phyloP scores from a whole-genome alignment of 2,888 invertebrate species.

The Polietes domitor region DNA sequence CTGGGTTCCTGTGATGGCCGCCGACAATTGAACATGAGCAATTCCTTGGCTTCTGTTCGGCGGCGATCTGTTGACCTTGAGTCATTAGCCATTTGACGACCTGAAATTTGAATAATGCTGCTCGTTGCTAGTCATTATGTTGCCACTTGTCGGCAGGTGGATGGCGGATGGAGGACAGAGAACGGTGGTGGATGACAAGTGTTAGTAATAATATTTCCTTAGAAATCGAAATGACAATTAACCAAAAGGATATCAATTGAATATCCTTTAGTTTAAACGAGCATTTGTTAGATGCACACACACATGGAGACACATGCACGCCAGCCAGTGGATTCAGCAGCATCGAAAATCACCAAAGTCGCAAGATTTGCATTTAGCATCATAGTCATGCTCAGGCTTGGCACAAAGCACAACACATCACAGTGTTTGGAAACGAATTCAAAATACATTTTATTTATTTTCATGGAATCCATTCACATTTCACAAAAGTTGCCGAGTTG shows the following conservation, averaged over 20 bases:
- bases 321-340: background rate
- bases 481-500: no score
- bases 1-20: no score
- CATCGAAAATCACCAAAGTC: background rate
- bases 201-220: conserved; percentile 20
- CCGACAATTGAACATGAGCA: no score
- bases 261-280: conserved; percentile 22
- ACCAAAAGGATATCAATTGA: conserved; percentile 34
- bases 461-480: no score
- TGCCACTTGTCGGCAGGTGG: background rate
- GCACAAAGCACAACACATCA: background rate
- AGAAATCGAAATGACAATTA: conserved; percentile 8
- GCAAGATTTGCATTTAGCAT: background rate
- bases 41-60: no score
- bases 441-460: no score
- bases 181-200: background rate
- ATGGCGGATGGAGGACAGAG: no score
- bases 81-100: background rate
- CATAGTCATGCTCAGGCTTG: background rate
- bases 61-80: background rate
- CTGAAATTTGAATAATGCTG: background rate
- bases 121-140: no score
- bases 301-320: background rate
- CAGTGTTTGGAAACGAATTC: background rate
- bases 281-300: background rate